phyloP scores from a whole-genome alignment of 1,140 invertebrate genomes.

The Bacillus rossius region DNA sequence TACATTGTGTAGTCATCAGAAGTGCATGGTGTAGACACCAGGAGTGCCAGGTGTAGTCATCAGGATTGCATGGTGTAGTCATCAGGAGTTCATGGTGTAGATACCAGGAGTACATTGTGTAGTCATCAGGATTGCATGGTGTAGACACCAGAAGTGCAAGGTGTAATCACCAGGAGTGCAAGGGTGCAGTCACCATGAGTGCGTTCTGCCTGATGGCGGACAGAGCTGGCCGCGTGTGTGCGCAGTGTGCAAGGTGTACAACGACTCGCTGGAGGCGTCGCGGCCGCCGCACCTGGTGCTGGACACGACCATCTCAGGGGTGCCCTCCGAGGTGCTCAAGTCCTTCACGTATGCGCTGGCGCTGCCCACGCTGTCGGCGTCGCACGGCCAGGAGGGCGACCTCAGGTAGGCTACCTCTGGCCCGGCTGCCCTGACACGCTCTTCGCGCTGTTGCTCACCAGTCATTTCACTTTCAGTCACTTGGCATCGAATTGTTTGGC shows the following conservation, averaged over 20 bases:
- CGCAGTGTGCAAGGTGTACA: slow-evolving; percentile 63
- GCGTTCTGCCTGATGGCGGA: too few species aligned
- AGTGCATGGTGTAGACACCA: too few species aligned
- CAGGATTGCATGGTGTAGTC: too few species aligned
- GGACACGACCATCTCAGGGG: slow-evolving; percentile 69
- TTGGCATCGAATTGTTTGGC: not conserved
- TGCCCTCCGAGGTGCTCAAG: slow-evolving; percentile 75
- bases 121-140: too few species aligned
- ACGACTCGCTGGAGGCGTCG: slow-evolving; percentile 52
- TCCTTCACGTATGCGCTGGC: slow-evolving; percentile 70
- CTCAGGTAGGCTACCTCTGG: slow-evolving; percentile 42
- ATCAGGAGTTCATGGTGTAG: too few species aligned
- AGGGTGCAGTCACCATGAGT: too few species aligned
- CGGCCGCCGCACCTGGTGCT: slow-evolving; percentile 69
- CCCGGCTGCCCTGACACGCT: not conserved
- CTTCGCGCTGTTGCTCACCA: not conserved
- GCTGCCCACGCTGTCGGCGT: slow-evolving; percentile 74
- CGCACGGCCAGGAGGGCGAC: slow-evolving; percentile 78
- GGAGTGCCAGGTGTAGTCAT: too few species aligned
- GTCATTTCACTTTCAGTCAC: not conserved
- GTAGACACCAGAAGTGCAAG: too few species aligned
- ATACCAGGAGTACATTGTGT: too few species aligned
- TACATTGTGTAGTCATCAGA: too few species aligned
- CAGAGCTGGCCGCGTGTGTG: slow-evolving; percentile 1
- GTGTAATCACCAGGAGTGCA: too few species aligned